Evolutionary conservation across 2,113 vertebrate species (phyloP).

Genomic region (Onychostruthus taczanowskii): DNA sequence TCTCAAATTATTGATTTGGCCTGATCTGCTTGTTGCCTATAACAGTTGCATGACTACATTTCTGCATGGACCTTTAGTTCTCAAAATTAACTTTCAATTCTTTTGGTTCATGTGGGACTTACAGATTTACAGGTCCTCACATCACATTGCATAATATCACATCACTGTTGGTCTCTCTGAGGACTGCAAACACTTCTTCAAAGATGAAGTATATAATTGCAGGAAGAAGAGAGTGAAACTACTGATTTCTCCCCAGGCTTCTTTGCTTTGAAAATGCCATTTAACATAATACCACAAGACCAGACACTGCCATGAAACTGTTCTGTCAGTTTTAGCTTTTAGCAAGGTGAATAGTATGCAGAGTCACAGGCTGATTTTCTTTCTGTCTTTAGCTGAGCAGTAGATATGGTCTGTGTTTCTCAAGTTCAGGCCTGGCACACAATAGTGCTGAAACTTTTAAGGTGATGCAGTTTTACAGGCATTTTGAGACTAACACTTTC

Average conservation of each 20-base stretch:
- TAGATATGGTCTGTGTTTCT: background rate
- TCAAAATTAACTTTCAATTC: background rate
- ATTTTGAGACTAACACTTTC: background rate
- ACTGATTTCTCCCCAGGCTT: background rate
- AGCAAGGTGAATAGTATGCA: background rate
- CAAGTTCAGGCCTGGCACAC: background rate
- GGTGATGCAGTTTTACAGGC: background rate
- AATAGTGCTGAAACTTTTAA: background rate
- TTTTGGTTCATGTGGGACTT: background rate
- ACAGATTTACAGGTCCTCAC: background rate
- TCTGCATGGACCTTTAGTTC: background rate
- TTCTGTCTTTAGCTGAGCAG: background rate
- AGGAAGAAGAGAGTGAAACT: background rate
- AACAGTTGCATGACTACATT: background rate
- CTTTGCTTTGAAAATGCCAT: background rate
- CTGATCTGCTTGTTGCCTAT: too few species aligned
- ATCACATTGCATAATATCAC: rapidly evolving
- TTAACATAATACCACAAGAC: background rate
- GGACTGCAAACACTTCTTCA: background rate
- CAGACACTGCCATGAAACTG: background rate
- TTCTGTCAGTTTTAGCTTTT: background rate
- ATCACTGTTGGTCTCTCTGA: background rate
- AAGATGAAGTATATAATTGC: background rate
- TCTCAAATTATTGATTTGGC: too few species aligned
- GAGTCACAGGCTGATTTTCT: background rate